Evolutionary conservation across 2,797 vertebrate species (phyloP).

Genomic region (Enteromius unitaeniatus): DNA sequence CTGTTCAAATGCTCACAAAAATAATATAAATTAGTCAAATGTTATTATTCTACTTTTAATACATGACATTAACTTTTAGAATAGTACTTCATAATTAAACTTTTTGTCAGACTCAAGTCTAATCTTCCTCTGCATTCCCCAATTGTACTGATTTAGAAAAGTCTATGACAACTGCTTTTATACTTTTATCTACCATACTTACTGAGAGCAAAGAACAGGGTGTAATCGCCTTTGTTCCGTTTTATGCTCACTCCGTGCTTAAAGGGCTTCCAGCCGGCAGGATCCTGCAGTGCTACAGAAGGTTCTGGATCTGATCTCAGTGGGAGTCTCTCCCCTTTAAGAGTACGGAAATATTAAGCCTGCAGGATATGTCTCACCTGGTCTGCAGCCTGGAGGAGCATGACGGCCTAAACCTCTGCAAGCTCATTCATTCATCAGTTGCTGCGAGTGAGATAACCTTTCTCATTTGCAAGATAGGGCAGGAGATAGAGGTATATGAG

Average conservation of each 20-base stretch:
- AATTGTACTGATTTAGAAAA: not conserved
- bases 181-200: slow-evolving; percentile 34
- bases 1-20: not conserved
- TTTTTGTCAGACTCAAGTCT: slow-evolving; percentile 14
- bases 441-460: slow-evolving; percentile 47
- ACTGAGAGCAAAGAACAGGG: slow-evolving; percentile 25
- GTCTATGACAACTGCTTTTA: slow-evolving; percentile 32
- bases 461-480: slow-evolving; percentile 53
- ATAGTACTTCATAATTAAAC: slow-evolving; percentile 13
- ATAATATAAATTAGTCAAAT: not conserved
- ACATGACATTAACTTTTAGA: slow-evolving; percentile 4
- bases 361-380: slow-evolving; percentile 48
- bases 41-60: not conserved
- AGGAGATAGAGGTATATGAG: slow-evolving; percentile 26
- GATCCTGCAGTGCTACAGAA: slow-evolving; percentile 32
- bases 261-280: slow-evolving; percentile 50
- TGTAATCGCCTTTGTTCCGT: slow-evolving; percentile 55
- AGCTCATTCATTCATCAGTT: slow-evolving; percentile 43
- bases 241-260: slow-evolving; percentile 26
- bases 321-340: slow-evolving; percentile 34
- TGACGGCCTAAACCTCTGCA: slow-evolving; percentile 35
- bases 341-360: slow-evolving; percentile 36
- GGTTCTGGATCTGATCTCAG: slow-evolving; percentile 42
- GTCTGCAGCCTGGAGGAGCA: slow-evolving; percentile 15
- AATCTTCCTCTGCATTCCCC: not conserved